Percentiles rank a stretch among this genome's conserved stretches.
Conservation (phyloP, 2,113 vertebrate species). For the Macrotis lagotis region DNA sequence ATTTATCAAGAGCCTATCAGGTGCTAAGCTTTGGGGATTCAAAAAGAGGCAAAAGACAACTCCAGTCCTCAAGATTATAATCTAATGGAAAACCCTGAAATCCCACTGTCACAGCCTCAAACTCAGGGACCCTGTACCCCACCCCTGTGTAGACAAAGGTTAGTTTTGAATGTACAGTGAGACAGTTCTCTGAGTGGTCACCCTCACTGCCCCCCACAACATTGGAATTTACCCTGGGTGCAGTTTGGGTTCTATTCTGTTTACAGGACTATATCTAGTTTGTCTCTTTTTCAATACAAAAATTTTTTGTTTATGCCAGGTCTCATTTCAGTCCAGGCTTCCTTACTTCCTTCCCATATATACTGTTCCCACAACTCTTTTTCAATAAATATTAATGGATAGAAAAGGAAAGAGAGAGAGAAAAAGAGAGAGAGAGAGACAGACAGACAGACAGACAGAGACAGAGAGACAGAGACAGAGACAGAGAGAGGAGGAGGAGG, state of each 20-base stretch:
- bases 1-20: neutral
- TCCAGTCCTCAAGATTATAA: too few relatives aligned
- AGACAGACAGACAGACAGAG: too few relatives aligned
- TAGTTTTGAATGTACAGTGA: neutral
- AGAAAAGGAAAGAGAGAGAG: neutral
- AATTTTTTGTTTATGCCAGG: neutral
- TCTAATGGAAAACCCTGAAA: too few relatives aligned
- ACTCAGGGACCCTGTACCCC: too few relatives aligned
- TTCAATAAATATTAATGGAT: neutral
- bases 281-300: neutral
- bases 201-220: neutral
- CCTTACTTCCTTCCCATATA: neutral
- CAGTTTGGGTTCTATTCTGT: neutral
- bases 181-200: neutral
- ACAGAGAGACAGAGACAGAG: accelerated
- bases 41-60: too few relatives aligned
- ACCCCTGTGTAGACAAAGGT: neutral
- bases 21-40: too few relatives aligned
- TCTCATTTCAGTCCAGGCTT: neutral
- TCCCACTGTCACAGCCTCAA: too few relatives aligned
- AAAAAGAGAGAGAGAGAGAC: neutral
- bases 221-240: neutral
- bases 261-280: neutral
- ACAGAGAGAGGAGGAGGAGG: too few relatives aligned
- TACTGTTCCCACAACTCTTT: neutral